Evolutionary conservation across 2,797 vertebrate genomes (phyloP).

Genomic region (Sciurus vulgaris): DNA sequence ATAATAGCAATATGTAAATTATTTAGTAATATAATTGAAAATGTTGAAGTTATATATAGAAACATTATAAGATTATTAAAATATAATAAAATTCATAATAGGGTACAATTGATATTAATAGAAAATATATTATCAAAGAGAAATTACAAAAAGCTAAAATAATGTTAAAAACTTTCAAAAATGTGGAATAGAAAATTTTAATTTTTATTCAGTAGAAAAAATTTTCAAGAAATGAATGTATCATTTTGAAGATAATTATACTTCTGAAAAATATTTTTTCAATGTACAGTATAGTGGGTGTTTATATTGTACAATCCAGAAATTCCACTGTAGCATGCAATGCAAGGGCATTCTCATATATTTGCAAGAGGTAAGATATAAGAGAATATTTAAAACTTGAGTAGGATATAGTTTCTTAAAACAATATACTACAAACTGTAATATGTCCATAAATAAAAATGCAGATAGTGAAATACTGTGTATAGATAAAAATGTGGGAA

Average conservation of each 20-base stretch:
- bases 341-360: not conserved
- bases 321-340: not conserved
- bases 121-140: not conserved
- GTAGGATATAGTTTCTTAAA: not conserved
- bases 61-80: not conserved
- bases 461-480: not conserved
- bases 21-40: not conserved
- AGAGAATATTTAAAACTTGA: not conserved
- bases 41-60: not conserved
- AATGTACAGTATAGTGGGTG: not conserved
- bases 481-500: not conserved
- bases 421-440: not conserved
- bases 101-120: not conserved
- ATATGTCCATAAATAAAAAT: not conserved
- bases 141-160: not conserved
- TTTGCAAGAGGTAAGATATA: not conserved
- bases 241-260: not conserved
- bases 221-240: not conserved
- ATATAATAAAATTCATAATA: not conserved
- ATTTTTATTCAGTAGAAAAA: not conserved
- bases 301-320: not conserved
- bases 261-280: not conserved
- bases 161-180: not conserved
- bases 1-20: not conserved
- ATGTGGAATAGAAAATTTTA: not conserved